Evolutionary conservation across 2,113 vertebrate species (phyloP).

Genomic region (Fregetta grallaria): DNA sequence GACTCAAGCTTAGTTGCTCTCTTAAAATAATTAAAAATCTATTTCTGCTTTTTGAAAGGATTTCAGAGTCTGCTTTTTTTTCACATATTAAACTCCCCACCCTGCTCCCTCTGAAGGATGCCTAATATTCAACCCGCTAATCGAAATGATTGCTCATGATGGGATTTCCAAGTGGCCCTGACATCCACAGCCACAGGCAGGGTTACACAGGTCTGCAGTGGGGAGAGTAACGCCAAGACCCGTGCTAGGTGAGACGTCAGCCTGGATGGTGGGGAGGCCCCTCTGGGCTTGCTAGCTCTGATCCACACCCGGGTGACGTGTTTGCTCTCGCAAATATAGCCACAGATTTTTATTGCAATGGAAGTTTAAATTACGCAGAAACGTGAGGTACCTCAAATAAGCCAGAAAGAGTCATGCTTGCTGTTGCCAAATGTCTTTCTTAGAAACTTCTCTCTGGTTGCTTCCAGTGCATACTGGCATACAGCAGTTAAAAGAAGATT

Average conservation of each 20-base stretch:
- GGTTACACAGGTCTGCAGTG: not conserved
- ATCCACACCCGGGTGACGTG: fast-evolving
- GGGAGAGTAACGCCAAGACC: not conserved
- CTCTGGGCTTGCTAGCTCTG: not conserved
- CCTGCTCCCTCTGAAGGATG: not conserved
- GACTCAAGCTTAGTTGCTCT: fast-evolving
- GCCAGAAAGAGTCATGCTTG: not conserved
- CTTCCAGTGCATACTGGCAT: not conserved
- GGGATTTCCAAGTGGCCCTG: not conserved
- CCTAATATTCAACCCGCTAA: not conserved
- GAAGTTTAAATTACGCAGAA: not conserved
- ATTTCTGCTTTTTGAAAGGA: not conserved
- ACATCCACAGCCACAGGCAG: not conserved
- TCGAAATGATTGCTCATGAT: not conserved
- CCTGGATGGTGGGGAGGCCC: not conserved
- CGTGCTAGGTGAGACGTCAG: not conserved
- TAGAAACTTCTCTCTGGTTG: not conserved
- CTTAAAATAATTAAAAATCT: not conserved
- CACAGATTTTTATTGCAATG: not conserved
- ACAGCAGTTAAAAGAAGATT: not conserved
- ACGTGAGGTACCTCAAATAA: not conserved
- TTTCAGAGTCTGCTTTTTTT: not conserved
- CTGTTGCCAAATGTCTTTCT: not conserved
- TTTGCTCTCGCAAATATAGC: not conserved
- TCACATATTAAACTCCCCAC: not conserved